Conservation (phyloP, 1,140 invertebrate species). For the Octopus bimaculoides region DNA sequence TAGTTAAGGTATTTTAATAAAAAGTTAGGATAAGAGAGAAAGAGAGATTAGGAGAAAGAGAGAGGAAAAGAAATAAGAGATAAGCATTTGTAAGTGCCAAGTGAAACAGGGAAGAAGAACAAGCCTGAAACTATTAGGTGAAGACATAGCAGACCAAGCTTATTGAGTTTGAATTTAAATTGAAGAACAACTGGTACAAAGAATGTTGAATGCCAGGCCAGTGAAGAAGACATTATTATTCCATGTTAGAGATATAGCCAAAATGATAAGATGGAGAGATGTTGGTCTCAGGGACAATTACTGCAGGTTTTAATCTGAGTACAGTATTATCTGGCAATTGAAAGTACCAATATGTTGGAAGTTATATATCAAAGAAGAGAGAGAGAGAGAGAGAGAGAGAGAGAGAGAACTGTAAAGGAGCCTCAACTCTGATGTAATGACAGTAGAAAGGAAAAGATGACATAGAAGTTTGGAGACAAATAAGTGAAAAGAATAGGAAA, state of each 20-base stretch:
- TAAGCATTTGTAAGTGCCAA: slow-evolving; percentile 51
- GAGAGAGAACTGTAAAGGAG: slow-evolving; percentile 47
- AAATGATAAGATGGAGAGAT: slow-evolving; percentile 59
- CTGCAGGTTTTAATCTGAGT: too few relatives aligned
- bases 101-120: slow-evolving; percentile 46
- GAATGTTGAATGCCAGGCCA: too few relatives aligned
- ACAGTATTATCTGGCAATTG: too few relatives aligned
- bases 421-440: slow-evolving; percentile 61
- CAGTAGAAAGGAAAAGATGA: slow-evolving; percentile 45
- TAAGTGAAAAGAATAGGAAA: not conserved
- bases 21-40: slow-evolving; percentile 20
- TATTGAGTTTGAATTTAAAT: not conserved
- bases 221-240: too few relatives aligned
- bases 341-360: too few relatives aligned
- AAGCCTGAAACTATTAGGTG: too few relatives aligned
- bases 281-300: too few relatives aligned
- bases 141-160: too few relatives aligned
- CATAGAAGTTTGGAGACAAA: slow-evolving; percentile 14
- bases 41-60: slow-evolving; percentile 22
- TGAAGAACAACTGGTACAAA: too few relatives aligned
- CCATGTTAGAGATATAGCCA: slow-evolving; percentile 11
- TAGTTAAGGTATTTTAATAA: slow-evolving; percentile 40
- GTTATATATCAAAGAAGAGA: slow-evolving; percentile 17
- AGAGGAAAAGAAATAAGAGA: slow-evolving; percentile 37
- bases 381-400: slow-evolving; percentile 48